These are phyloP conservation scores for Diadegma fenestrale DNA, from an alignment of 2,888 invertebrate genomes.

Conservation along the genomic window DNA sequence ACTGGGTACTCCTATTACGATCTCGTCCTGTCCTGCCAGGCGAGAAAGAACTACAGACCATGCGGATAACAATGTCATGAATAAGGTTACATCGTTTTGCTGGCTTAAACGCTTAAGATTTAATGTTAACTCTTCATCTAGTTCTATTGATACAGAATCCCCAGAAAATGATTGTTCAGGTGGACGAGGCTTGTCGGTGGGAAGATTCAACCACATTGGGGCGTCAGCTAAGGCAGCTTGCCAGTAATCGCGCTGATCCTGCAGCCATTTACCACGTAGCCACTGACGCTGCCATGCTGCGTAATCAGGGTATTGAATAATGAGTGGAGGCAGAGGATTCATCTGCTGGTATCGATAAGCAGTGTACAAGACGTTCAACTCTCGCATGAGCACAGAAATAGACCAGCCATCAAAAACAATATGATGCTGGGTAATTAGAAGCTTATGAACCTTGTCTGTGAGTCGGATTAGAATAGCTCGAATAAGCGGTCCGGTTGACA, in stretches of 20 bases:
- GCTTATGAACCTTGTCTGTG: not conserved
- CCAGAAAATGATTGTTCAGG: constrained; percentile 13
- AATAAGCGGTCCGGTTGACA: constrained; percentile 11
- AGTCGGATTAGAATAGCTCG: constrained; percentile 6
- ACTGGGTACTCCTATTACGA: constrained; percentile 14
- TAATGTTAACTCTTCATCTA: not conserved
- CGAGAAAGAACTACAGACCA: not conserved
- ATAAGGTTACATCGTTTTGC: constrained; percentile 12
- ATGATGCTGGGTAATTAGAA: constrained; percentile 22
- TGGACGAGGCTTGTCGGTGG: constrained; percentile 13
- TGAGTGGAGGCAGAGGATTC: not conserved
- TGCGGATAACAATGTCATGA: constrained; percentile 20
- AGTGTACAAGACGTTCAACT: not conserved
- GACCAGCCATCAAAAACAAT: constrained; percentile 33
- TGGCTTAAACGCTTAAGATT: constrained; percentile 12
- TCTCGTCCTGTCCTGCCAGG: constrained; percentile 18
- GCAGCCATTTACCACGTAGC: not conserved
- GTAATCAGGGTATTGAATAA: constrained; percentile 15
- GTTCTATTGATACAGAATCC: not conserved
- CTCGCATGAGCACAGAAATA: not conserved
- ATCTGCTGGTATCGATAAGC: not conserved
- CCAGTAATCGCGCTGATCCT: constrained; percentile 8
- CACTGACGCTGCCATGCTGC: constrained; percentile 25
- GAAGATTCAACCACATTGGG: constrained; percentile 5
- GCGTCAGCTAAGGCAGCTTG: not conserved